Evolutionary conservation across 2,113 vertebrate species (phyloP).

Genomic region (Puntigrus tetrazona): DNA sequence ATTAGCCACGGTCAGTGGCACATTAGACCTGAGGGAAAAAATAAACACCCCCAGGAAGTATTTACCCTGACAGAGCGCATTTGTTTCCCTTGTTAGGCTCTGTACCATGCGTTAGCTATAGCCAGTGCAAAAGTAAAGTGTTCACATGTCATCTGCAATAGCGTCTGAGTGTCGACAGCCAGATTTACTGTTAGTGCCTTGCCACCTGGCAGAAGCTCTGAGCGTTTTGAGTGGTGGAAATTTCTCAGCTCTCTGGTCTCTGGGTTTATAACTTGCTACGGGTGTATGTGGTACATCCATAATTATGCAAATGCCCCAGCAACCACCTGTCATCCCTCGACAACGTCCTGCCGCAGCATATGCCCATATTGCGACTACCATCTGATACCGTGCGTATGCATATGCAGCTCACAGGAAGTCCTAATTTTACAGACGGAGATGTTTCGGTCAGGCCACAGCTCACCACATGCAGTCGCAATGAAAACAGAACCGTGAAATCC

Average conservation of each 20-base stretch:
- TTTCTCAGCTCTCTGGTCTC: conserved; percentile 65
- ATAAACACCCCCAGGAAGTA: background rate
- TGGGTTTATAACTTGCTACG: conserved; percentile 58
- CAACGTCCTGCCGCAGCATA: conserved; percentile 65
- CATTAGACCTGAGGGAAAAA: background rate
- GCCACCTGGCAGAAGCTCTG: background rate
- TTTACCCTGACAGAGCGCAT: background rate
- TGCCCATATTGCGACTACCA: conserved; percentile 60
- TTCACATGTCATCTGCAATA: conserved; percentile 2
- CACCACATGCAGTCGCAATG: background rate
- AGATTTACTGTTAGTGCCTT: background rate
- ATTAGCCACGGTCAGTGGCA: background rate
- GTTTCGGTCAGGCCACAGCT: background rate
- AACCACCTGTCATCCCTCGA: conserved; percentile 70
- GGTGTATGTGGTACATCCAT: conserved; percentile 56
- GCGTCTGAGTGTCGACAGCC: background rate
- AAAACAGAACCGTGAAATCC: conserved; percentile 6
- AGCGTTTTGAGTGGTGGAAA: background rate
- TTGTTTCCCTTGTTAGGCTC: background rate
- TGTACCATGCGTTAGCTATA: background rate
- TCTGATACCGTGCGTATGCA: conserved; percentile 61
- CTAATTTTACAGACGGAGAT: conserved; percentile 60
- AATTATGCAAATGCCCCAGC: conserved; percentile 70
- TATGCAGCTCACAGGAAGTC: conserved; percentile 54
- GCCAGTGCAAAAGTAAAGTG: background rate